A percentile compares a stretch with the other conserved stretches of the same genome.
Conservation (phyloP, 2,113 vertebrate genomes). For the Sylvia atricapilla region DNA sequence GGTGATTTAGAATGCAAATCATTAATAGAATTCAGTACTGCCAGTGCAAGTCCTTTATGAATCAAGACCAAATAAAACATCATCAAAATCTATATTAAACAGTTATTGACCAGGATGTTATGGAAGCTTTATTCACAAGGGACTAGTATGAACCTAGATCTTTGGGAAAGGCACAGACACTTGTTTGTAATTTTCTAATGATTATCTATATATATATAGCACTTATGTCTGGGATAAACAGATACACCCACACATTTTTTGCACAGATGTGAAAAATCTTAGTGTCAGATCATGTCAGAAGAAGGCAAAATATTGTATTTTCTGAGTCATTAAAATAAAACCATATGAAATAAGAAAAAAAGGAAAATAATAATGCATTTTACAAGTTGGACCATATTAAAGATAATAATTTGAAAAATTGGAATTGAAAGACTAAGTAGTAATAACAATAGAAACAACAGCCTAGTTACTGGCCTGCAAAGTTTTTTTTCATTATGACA, state of each 20-base stretch:
- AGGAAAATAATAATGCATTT: background rate
- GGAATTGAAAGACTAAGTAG: background rate
- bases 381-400: background rate
- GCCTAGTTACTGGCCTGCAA: background rate
- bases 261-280: background rate
- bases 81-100: constrained; percentile 66
- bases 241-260: background rate
- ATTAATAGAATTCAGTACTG: constrained; percentile 13
- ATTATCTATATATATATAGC: background rate
- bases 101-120: constrained; percentile 48
- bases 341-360: background rate
- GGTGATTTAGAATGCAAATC: constrained; percentile 63
- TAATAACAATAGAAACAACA: background rate
- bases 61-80: constrained; percentile 54
- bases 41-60: constrained; percentile 39
- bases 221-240: background rate
- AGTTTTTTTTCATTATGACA: background rate
- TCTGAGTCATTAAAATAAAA: background rate
- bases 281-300: background rate
- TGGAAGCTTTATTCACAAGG: constrained; percentile 23
- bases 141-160: background rate
- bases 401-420: background rate
- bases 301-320: background rate
- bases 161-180: background rate
- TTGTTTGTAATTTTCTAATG: background rate